A percentile compares a stretch with the other conserved stretches of the same genome.
phyloP scores from a whole-genome alignment of 2,113 vertebrate genomes.

The Raja brachyura region DNA sequence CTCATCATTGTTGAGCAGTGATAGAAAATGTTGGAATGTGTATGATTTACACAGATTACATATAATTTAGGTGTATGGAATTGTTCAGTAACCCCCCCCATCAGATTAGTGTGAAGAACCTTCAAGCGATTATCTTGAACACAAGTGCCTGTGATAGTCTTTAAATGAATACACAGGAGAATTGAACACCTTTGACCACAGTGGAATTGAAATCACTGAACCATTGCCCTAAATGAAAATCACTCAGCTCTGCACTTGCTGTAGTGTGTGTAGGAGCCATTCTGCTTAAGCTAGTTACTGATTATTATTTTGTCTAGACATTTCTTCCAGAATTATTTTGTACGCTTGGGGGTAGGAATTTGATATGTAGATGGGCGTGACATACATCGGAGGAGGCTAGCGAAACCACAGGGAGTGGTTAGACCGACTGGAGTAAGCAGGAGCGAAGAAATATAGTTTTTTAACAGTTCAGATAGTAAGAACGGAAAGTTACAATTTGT shows the following conservation, averaged over 20 bases:
- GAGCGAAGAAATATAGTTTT: too few relatives aligned
- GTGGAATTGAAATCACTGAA: not conserved
- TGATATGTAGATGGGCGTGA: too few relatives aligned
- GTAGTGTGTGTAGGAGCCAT: too few relatives aligned
- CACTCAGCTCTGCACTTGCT: not conserved
- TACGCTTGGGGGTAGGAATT: too few relatives aligned
- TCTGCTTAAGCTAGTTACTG: not conserved
- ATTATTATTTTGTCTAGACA: too few relatives aligned
- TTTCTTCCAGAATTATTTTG: too few relatives aligned
- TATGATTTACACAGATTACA: not conserved
- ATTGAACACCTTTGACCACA: not conserved
- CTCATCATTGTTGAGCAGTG: not conserved
- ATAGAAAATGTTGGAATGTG: not conserved
- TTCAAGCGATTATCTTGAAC: not conserved
- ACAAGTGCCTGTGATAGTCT: not conserved
- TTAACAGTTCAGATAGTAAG: too few relatives aligned
- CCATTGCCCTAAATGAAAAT: not conserved
- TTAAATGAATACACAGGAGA: not conserved
- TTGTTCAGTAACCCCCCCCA: not conserved
- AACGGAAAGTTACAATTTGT: too few relatives aligned
- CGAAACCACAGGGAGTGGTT: too few relatives aligned
- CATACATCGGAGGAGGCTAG: too few relatives aligned
- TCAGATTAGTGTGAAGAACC: not conserved
- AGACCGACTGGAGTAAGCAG: too few relatives aligned
- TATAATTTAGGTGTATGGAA: not conserved